Evolutionary conservation across 2,888 invertebrate genomes (phyloP).

Genomic region (Thalpophila matura): DNA sequence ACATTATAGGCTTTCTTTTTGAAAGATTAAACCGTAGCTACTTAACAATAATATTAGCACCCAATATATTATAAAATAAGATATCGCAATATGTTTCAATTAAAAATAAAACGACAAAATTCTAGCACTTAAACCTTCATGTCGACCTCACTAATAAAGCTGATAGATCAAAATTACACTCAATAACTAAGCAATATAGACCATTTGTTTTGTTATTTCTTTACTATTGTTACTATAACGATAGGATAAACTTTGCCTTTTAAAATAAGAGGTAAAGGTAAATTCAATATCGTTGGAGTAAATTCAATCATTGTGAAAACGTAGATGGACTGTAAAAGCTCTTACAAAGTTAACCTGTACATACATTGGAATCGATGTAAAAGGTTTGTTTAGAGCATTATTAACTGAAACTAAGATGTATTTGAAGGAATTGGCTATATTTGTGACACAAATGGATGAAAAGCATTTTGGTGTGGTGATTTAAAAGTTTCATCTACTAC

Average conservation of each 20-base stretch:
- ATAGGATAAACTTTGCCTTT: constrained; percentile 4
- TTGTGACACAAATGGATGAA: no score
- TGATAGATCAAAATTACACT: no score
- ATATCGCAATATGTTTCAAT: no score
- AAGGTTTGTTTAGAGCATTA: not conserved
- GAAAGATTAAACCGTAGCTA: no score
- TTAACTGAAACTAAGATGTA: not conserved
- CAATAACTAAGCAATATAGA: no score
- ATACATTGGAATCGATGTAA: not conserved
- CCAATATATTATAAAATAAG: no score
- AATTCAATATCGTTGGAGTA: not conserved
- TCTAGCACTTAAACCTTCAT: no score
- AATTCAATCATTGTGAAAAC: constrained; percentile 13
- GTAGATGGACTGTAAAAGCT: constrained; percentile 2
- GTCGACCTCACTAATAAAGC: no score
- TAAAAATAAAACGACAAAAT: no score
- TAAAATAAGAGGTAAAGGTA: not conserved
- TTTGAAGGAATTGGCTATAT: not conserved
- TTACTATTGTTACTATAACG: constrained; percentile 4
- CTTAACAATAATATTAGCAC: no score
- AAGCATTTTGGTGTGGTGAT: not conserved
- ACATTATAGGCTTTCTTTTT: no score
- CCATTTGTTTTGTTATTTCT: not conserved
- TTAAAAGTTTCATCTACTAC: no score
- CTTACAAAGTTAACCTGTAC: constrained; percentile 4